Evolutionary conservation across 2,797 vertebrate species (phyloP).

Genomic region (Protosalanx chinensis): DNA sequence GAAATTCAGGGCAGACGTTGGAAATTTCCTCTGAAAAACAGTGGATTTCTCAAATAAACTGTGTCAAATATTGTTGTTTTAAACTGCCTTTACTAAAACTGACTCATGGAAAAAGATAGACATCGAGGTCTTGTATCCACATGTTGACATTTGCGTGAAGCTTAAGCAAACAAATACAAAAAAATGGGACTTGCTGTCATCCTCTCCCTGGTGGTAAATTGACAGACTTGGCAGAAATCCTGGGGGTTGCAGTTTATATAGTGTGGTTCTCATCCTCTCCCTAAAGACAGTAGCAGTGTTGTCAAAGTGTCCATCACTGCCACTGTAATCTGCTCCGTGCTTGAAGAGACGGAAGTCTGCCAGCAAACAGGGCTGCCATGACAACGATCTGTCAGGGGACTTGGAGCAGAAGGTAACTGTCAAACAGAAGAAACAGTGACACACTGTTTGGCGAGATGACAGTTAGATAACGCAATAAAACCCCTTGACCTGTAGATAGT

Average conservation of each 20-base stretch:
- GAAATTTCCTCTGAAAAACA: neutral
- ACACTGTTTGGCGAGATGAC: neutral
- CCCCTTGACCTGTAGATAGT: too few species aligned
- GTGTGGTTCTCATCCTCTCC: conserved; percentile 6
- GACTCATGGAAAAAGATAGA: neutral
- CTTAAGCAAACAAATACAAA: neutral
- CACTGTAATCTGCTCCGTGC: neutral
- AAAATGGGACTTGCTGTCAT: neutral
- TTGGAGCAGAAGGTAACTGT: neutral
- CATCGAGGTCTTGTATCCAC: neutral
- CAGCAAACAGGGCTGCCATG: conserved; percentile 1
- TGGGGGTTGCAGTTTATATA: neutral
- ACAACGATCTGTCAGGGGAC: neutral
- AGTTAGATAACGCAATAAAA: too few species aligned
- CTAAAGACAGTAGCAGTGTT: neutral
- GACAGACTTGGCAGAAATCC: conserved; percentile 3
- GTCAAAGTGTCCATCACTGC: conserved; percentile 8
- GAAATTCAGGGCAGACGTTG: neutral
- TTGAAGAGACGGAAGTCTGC: neutral
- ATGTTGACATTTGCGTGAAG: conserved; percentile 9
- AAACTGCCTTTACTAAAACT: neutral
- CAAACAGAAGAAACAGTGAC: neutral
- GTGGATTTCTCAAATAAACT: neutral
- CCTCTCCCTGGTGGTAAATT: neutral
- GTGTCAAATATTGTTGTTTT: neutral